A percentile compares a stretch with the other conserved stretches of the same genome.
phyloP scores from a whole-genome alignment of 2,797 vertebrate species.

The Potorous gilbertii region DNA sequence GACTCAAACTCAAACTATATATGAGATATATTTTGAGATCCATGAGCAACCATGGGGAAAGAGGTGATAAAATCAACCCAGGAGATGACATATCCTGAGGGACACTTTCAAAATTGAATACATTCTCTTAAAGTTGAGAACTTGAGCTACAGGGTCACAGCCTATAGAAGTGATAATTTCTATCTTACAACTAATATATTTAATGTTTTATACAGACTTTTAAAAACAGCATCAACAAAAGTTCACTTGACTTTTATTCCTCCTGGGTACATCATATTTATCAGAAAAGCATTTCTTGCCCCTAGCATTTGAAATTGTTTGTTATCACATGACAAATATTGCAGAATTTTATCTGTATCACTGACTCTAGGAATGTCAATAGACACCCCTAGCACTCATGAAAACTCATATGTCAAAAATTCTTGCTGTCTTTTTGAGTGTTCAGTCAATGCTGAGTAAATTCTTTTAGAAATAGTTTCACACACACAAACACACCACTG shows the following conservation, averaged over 20 bases:
- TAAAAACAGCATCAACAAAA: constrained; percentile 14
- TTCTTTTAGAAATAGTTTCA: constrained; percentile 45
- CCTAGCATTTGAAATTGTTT: constrained; percentile 53
- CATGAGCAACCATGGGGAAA: not conserved
- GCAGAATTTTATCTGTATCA: constrained; percentile 29
- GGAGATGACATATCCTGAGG: not conserved
- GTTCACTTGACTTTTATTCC: not conserved
- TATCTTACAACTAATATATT: not conserved
- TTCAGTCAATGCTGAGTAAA: constrained; percentile 61
- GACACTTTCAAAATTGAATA: not conserved
- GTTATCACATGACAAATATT: not conserved
- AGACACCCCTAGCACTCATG: constrained; percentile 39
- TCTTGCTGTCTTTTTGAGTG: constrained; percentile 58
- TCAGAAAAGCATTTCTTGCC: constrained; percentile 54
- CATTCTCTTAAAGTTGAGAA: not conserved
- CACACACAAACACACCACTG: not conserved
- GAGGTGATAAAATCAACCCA: not conserved
- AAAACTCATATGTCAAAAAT: constrained; percentile 62
- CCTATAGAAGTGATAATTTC: not conserved
- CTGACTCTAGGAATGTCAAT: constrained; percentile 50
- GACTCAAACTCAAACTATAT: not conserved
- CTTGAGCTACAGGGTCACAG: not conserved
- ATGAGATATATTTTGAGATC: not conserved
- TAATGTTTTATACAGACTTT: constrained; percentile 30
- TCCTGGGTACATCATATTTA: constrained; percentile 36